phyloP scores from a whole-genome alignment of 2,113 vertebrate genomes.

The Chionomys nivalis region DNA sequence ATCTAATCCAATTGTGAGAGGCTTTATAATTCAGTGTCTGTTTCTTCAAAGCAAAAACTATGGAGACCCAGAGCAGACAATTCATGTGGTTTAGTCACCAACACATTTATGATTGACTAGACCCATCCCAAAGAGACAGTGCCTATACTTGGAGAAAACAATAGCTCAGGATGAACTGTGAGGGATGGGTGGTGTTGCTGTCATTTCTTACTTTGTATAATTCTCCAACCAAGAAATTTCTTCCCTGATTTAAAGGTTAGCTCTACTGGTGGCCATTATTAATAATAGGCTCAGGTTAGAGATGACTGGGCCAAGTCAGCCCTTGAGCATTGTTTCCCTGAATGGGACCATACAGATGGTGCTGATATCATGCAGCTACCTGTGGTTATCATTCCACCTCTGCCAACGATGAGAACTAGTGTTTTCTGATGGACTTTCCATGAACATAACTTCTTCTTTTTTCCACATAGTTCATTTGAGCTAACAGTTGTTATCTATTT shows the following conservation, averaged over 20 bases:
- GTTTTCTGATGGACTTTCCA: neutral
- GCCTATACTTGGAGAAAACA: neutral
- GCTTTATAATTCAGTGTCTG: neutral
- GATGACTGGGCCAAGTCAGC: neutral
- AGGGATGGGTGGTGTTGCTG: neutral
- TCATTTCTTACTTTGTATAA: neutral
- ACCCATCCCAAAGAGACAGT: neutral
- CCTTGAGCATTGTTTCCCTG: neutral
- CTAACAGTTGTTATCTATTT: neutral
- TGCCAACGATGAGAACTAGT: neutral
- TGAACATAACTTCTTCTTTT: neutral
- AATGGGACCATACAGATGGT: neutral
- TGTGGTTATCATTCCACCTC: constrained; percentile 4
- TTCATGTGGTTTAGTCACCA: neutral
- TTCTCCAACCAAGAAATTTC: neutral
- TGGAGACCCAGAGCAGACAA: neutral
- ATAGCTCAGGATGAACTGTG: neutral
- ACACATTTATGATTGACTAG: neutral
- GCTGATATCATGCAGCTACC: neutral
- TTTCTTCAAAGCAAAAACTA: neutral
- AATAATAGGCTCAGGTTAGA: neutral
- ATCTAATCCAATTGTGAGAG: neutral
- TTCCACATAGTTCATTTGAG: neutral
- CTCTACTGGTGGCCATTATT: neutral
- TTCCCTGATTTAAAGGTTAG: neutral